phyloP scores from a whole-genome alignment of 2,888 invertebrate species.

The Smittia sp. region DNA sequence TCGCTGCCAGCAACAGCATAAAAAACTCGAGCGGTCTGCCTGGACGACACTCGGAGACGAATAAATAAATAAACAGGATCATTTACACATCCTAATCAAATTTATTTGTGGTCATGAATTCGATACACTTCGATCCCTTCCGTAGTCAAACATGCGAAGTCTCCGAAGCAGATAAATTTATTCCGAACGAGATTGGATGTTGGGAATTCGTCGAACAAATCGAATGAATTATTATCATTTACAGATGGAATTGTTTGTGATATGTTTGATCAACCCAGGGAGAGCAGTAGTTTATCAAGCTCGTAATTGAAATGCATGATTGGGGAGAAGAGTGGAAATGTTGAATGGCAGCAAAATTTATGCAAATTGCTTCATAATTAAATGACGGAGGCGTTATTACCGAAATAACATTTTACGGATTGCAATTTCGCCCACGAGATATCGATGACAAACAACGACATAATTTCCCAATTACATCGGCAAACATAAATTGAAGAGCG shows the following conservation, averaged over 20 bases:
- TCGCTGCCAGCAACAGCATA: conserved; percentile 35
- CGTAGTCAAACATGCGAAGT: not conserved
- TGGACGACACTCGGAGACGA: not conserved
- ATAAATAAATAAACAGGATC: conserved; percentile 41
- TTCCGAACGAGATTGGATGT: conserved; percentile 1
- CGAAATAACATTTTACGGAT: conserved; percentile 29
- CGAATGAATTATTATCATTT: conserved; percentile 40
- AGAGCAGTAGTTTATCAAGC: not conserved
- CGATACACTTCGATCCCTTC: conserved; percentile 30
- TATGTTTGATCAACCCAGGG: conserved; percentile 5
- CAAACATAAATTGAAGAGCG: not conserved
- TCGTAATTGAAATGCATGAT: conserved; percentile 33
- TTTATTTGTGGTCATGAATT: conserved; percentile 43
- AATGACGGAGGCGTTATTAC: not conserved
- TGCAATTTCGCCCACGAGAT: conserved; percentile 9
- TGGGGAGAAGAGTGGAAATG: too few species aligned
- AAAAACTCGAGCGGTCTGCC: conserved; percentile 22
- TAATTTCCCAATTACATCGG: conserved; percentile 38
- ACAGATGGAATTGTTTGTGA: conserved; percentile 32
- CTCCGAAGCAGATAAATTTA: conserved; percentile 37
- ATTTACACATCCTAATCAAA: conserved; percentile 43
- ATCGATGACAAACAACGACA: not conserved
- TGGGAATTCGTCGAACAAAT: conserved; percentile 20
- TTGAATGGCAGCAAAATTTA: conserved; percentile 20
- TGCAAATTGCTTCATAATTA: conserved; percentile 38